Evolutionary conservation across 2,113 vertebrate genomes (phyloP).

Genomic region (Solea solea): DNA sequence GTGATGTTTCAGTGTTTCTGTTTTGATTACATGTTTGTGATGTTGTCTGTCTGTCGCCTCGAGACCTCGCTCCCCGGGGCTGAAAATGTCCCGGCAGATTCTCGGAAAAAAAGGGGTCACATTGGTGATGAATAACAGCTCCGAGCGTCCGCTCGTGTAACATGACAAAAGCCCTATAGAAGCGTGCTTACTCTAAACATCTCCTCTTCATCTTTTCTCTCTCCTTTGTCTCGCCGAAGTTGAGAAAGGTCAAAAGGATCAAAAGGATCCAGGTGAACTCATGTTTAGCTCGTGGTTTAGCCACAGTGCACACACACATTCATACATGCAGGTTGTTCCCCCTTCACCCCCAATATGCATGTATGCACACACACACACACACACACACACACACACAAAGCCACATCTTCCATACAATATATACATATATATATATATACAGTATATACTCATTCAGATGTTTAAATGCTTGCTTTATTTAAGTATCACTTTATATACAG

Average conservation of each 20-base stretch:
- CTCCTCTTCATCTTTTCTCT: slow-evolving; percentile 91
- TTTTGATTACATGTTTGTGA: slow-evolving; percentile 67
- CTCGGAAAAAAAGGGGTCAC: slow-evolving; percentile 55
- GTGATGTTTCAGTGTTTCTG: slow-evolving; percentile 79
- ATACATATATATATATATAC: slow-evolving; percentile 6
- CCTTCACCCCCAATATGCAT: slow-evolving; percentile 34
- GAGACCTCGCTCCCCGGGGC: slow-evolving; percentile 59
- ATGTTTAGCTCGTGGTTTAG: slow-evolving; percentile 93
- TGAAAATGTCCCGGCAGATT: slow-evolving; percentile 65
- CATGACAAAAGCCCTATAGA: slow-evolving; percentile 53
- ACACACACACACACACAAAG: too few species aligned
- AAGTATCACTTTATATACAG: slow-evolving; percentile 34
- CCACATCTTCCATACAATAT: slow-evolving; percentile 21
- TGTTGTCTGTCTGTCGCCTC: slow-evolving; percentile 68
- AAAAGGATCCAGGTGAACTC: slow-evolving; percentile 99
- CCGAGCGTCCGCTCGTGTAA: slow-evolving; percentile 35
- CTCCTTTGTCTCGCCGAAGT: slow-evolving; percentile 88
- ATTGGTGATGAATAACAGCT: slow-evolving; percentile 50
- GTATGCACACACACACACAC: neutral
- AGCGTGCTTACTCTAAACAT: slow-evolving; percentile 89
- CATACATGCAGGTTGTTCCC: slow-evolving; percentile 11
- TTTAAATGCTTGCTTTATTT: slow-evolving; percentile 58
- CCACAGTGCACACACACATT: slow-evolving; percentile 57
- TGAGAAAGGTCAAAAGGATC: slow-evolving; percentile 92
- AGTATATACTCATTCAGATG: slow-evolving; percentile 32